Evolutionary conservation across 2,113 vertebrate genomes (phyloP).

Genomic region (Axis porcinus): DNA sequence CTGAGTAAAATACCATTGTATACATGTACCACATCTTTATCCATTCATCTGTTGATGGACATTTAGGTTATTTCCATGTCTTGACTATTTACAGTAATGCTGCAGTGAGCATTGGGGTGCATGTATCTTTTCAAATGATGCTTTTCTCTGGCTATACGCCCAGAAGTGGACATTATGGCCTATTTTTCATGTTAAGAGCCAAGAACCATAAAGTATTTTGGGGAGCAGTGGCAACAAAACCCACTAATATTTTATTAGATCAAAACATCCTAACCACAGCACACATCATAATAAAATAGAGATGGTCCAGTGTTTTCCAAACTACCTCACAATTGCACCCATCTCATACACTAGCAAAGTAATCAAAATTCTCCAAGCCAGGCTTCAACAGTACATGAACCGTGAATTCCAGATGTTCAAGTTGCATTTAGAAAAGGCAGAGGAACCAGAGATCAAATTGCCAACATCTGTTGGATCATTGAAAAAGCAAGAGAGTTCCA

Average conservation of each 20-base stretch:
- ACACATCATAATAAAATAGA: neutral
- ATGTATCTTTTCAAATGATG: neutral
- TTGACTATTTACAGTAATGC: neutral
- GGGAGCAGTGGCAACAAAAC: neutral
- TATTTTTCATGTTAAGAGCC: neutral
- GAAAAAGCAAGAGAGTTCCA: neutral
- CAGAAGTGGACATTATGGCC: neutral
- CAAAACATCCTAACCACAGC: neutral
- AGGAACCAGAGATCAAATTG: neutral
- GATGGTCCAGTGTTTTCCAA: neutral
- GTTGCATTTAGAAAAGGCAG: neutral
- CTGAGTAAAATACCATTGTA: neutral
- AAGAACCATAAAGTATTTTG: neutral
- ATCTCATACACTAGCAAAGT: neutral
- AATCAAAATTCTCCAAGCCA: neutral
- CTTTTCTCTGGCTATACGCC: neutral
- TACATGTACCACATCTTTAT: neutral
- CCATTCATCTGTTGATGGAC: neutral
- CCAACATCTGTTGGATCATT: rapidly evolving
- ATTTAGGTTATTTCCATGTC: neutral
- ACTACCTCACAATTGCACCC: neutral
- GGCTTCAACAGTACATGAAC: neutral
- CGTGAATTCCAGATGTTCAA: neutral
- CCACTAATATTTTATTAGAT: neutral
- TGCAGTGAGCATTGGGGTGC: neutral